Evolutionary conservation across 2,888 invertebrate species (phyloP).

Genomic region (Kryphioiulus occultus): DNA sequence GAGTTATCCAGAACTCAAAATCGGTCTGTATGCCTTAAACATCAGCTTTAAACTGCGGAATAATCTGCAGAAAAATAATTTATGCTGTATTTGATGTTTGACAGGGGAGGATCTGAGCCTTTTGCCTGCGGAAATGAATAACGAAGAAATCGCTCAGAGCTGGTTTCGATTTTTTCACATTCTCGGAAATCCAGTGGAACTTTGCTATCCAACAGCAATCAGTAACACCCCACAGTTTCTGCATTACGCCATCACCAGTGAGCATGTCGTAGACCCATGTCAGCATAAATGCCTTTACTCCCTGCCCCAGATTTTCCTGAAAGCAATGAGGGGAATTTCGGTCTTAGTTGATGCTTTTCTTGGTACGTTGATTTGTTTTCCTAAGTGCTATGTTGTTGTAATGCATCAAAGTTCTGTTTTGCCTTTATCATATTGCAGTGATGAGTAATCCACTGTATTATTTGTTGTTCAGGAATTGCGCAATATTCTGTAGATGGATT

Average conservation of each 20-base stretch:
- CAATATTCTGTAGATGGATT: conserved; percentile 48
- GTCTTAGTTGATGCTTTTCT: conserved; percentile 94
- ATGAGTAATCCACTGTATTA: background rate
- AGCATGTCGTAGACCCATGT: conserved; percentile 81
- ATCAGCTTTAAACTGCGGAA: background rate
- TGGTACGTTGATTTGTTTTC: conserved; percentile 64
- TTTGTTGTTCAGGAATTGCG: conserved; percentile 53
- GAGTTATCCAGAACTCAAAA: conserved; percentile 61
- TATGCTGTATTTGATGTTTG: conserved; percentile 12
- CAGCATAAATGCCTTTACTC: conserved; percentile 86
- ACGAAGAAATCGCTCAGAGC: conserved; percentile 90
- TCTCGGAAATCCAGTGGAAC: conserved; percentile 91
- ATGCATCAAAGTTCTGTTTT: background rate
- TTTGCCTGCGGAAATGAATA: conserved; percentile 83
- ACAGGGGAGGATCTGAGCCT: conserved; percentile 79
- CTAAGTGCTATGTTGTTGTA: background rate
- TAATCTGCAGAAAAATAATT: background rate
- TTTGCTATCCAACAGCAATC: conserved; percentile 83
- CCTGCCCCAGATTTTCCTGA: conserved; percentile 88
- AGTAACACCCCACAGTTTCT: conserved; percentile 77
- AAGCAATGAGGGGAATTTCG: conserved; percentile 91
- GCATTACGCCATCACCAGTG: conserved; percentile 82
- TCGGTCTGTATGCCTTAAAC: conserved; percentile 57
- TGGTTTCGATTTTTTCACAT: conserved; percentile 96
- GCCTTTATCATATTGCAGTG: background rate